These are phyloP conservation scores for Oryzias woworae DNA, from an alignment of 2,113 vertebrate species.

Conservation along the genomic window DNA sequence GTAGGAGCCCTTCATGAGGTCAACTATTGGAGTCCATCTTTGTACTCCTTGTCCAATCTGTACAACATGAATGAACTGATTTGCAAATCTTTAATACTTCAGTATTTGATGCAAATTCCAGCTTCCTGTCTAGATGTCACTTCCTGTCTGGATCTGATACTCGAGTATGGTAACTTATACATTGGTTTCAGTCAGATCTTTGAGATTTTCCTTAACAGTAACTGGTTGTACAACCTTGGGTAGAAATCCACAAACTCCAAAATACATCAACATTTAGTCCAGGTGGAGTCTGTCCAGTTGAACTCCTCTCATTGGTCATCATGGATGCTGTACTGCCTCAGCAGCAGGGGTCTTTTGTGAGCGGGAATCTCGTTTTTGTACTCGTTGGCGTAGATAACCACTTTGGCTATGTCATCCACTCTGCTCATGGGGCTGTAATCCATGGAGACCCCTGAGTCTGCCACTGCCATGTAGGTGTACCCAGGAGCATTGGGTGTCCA, in stretches of 20 bases:
- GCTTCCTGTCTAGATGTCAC: constrained; percentile 1
- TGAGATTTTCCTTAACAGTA: constrained; percentile 28
- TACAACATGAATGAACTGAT: not conserved
- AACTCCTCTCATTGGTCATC: constrained; percentile 38
- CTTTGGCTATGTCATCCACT: constrained; percentile 41
- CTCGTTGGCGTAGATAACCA: constrained; percentile 71
- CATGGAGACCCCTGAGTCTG: constrained; percentile 84
- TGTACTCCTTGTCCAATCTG: constrained; percentile 7
- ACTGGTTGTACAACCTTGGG: constrained; percentile 5
- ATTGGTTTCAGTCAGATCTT: constrained; percentile 7
- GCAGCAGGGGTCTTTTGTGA: constrained; percentile 38
- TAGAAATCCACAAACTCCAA: not conserved
- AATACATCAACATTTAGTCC: not conserved
- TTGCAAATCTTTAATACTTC: constrained; percentile 13
- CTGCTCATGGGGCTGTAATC: constrained; percentile 80
- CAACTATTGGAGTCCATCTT: not conserved
- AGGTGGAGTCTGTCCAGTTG: not conserved
- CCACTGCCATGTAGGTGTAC: constrained; percentile 81
- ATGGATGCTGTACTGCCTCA: constrained; percentile 31
- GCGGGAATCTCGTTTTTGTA: constrained; percentile 76
- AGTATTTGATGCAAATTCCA: constrained; percentile 14
- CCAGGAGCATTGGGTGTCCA: constrained; percentile 68
- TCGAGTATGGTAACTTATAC: constrained; percentile 34
- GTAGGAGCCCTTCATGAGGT: not conserved
- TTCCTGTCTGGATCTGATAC: constrained; percentile 27